Evolutionary conservation across 2,113 vertebrate species (phyloP), one percentile per base, ranked within the genome.

Genomic region (Opisthocomus hoazin): DNA sequence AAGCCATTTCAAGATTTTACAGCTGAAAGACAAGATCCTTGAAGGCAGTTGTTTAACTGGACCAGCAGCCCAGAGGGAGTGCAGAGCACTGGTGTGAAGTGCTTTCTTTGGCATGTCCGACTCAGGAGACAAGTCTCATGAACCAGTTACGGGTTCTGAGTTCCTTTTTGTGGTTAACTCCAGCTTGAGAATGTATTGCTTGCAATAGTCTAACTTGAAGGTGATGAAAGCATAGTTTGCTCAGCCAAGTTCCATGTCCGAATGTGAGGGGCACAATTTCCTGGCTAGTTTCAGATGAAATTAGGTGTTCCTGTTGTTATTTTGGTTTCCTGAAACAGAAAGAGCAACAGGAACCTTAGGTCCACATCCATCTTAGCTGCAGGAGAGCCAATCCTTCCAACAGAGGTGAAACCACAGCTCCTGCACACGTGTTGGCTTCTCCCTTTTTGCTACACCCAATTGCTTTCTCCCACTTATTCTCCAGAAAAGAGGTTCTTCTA

Each of bases 281-380:
- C 85, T 88, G 82, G 37, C 53, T 63, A 58, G 23, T 66, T 90
- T 54, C 76, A 75, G 76, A 51, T 58, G 34, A 92, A 94, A 75
- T 90, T 27, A 19, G 43, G 46, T 66, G 58, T 93, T 94, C 76
- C 43, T 96, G 82, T 86, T 95, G 85, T 93, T 94, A 15, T 88
- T 94, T 95, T 92, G 71, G 82, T 93, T 93, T 94, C n/a, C 56
- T 84, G 87, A 78, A 86, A 46, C 41, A 88, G 58, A 77, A 89
- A 17, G 53, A 88, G 36, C 60, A 80, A 48, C 12, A 37, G 21
- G n/a, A 86, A 36, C 13, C 43, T 80, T 17, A 66, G 71, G 37
- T 46, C 63, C 53, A 37, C 21, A 13, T 23, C 29, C 39, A 32
- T 17, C 75, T 74, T 64, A 61, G 74, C 70, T 79, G 39, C 53